Base-by-base conservation (phyloP, 2,113 vertebrate species). In the Trachemys scripta region DNA sequence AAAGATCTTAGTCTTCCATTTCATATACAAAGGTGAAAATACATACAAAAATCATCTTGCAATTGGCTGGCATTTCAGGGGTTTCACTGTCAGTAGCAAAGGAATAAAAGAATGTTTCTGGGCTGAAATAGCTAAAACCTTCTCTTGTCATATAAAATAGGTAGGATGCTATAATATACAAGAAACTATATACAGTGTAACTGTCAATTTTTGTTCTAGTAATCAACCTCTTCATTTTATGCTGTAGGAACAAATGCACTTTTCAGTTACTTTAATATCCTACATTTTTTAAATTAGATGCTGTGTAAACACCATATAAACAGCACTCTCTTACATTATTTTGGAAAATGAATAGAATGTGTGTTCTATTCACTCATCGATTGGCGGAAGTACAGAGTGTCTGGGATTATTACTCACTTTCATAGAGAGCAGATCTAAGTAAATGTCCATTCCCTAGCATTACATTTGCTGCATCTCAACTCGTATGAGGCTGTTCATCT, bases 231-330 rank as follows among this genome's bases (percentile, higher is more conserved):
- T 80, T 93, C 53, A 29, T 80, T 92, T 95, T 65, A 65, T 50
- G 4, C 81, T 90, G 57, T 83, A 90, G 50, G 89, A 94, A 96
- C 49, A 95, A 95, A 92, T 20, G 2, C 8, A n/a, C 85, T 90
- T 84, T 96, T 56, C 89, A 87, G 53, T 93, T 90, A 53, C 85
- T 94, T 88, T 94, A 92, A 84, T 88, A 82, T 85, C 75, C 85
- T 89, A 1, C 65, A 29, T 88, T 93, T 76, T 86, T 94, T 89
- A 94, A 91, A 94, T 97, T 92, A 87, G 94, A 8, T 91, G 69
- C 51, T 94, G 85, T 87, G 35, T 12, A 94, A 88, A 83, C 91
- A 87, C 85, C 42, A 20, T 84, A 87, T 51, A 84, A 92, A 38
- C 80, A 90, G 75, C 90, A 87, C 16, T 89, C 49, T 87, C 72